Percentiles rank a stretch among this genome's conserved stretches.
These are phyloP conservation scores for Poecilia wingei DNA, from an alignment of 2,797 vertebrate genomes.

Conservation along the genomic window DNA sequence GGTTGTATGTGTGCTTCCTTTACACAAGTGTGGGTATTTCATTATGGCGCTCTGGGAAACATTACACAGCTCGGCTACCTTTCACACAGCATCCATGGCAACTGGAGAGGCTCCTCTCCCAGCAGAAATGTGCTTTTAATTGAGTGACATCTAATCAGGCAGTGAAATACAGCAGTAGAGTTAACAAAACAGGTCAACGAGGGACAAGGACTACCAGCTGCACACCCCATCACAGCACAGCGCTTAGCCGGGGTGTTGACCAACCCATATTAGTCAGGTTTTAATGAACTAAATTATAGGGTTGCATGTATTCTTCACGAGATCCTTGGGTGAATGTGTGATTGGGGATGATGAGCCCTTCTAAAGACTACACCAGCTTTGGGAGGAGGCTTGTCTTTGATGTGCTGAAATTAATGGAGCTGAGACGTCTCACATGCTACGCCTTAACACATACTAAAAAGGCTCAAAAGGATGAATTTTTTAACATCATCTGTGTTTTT, in stretches of 20 bases:
- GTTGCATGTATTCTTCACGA: conserved; percentile 63
- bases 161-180: conserved; percentile 74
- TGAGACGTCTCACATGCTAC: conserved; percentile 70
- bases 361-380: conserved; percentile 70
- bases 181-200: conserved; percentile 78
- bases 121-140: conserved; percentile 83
- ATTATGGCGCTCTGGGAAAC: conserved; percentile 76
- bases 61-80: conserved; percentile 70
- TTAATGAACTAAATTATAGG: conserved; percentile 69
- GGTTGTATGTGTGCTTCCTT: conserved; percentile 67
- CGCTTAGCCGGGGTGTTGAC: conserved; percentile 37
- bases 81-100: conserved; percentile 78
- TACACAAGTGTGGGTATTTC: conserved; percentile 74
- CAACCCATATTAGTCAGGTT: conserved; percentile 47
- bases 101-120: conserved; percentile 73
- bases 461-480: conserved; percentile 67
- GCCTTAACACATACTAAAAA: conserved; percentile 78
- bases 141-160: conserved; percentile 85
- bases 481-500: conserved; percentile 60
- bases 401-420: conserved; percentile 77
- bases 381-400: conserved; percentile 77
- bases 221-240: conserved; percentile 33
- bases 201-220: conserved; percentile 66
- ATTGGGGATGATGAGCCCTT: conserved; percentile 77
- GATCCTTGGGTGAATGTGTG: conserved; percentile 69